Base-by-base conservation (phyloP, 35 echinoderm and acorn worm species). In the Amphiura filiformis region DNA sequence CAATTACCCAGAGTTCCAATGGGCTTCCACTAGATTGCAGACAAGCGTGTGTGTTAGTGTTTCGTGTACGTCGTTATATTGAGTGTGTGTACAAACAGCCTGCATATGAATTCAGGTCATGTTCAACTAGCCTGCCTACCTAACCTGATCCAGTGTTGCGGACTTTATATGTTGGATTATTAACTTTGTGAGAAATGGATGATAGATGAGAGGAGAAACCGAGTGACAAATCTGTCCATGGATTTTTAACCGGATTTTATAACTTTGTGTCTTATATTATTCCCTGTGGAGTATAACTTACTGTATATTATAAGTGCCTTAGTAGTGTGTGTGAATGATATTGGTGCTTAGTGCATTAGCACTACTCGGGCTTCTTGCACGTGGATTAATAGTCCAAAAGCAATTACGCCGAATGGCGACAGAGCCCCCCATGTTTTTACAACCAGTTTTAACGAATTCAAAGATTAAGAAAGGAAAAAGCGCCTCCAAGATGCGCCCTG, bases 401-500 rank as follows among this genome's bases (percentile, higher is more conserved):
- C 61, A 70, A 23, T 70, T 70, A 4, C 15, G 61, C 61, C 61
- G 7, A 5, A 2, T 70, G 15, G 61, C 61, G 2, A 23, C 7
- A 70, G n/a, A n/a, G n/a, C n/a, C n/a, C n/a, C 61, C 61, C 61
- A 70, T 70, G 61, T n/a, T 70, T 5, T 23, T 70, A 3, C 61
- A n/a, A n/a, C 61, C 61, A 70, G 61, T 30, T 2, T 52, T 52
- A 52, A 70, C 61, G 11, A n/a, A 1, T 70, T 70, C 26, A 3
- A 70, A 26, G 3, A 70, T 2, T n/a, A 70, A 70, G 83, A 75
- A 82, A 38, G 80, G 88, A 80, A 80, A 90, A 84, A 49, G 42
- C 1, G 57, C 56, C 61, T 39, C 88, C 88, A 90, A 56, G 80
- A 90, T 90, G 81, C 61, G 61, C 26, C 1, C 61, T 70, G 28